A percentile compares a stretch with the other conserved stretches of the same genome.
phyloP scores from a whole-genome alignment of 2,888 invertebrate genomes.

The Leuctra nigra region DNA sequence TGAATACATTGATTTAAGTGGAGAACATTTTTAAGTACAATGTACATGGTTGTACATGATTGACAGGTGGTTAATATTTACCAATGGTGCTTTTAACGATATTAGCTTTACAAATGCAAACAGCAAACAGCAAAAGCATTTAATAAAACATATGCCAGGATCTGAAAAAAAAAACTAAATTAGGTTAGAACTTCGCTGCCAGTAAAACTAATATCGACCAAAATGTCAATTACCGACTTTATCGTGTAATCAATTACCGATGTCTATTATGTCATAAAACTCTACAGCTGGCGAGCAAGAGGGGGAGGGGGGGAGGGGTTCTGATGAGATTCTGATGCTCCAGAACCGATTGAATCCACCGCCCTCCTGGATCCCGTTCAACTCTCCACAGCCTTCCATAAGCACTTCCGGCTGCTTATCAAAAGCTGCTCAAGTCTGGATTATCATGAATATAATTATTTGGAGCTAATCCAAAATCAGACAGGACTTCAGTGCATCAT shows the following conservation, averaged over 20 bases:
- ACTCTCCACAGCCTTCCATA: not conserved
- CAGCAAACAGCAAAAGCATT: too few relatives aligned
- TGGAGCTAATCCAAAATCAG: not conserved
- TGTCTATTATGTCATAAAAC: constrained; percentile 18
- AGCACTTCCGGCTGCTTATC: not conserved
- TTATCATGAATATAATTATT: not conserved
- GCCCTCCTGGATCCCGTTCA: not conserved
- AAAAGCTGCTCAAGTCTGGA: not conserved
- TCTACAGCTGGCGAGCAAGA: not conserved
- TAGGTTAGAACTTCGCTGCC: too few relatives aligned
- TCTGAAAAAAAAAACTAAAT: too few relatives aligned
- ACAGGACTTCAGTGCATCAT: not conserved
- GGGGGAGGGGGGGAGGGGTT: not conserved
- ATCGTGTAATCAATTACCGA: constrained; percentile 15
- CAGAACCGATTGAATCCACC: not conserved
- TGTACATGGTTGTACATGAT: too few relatives aligned
- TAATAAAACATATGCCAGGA: too few relatives aligned
- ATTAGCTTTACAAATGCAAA: too few relatives aligned
- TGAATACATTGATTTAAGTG: too few relatives aligned
- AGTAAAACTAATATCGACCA: too few relatives aligned
- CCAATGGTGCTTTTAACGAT: too few relatives aligned
- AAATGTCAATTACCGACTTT: constrained; percentile 18
- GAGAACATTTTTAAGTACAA: too few relatives aligned
- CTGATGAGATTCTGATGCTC: constrained; percentile 18
- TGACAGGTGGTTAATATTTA: too few relatives aligned